A percentile compares a stretch with the other conserved stretches of the same genome.
These are phyloP conservation scores for Rhogogaster chlorosoma DNA, from an alignment of 2,888 invertebrate genomes.

Conservation along the genomic window DNA sequence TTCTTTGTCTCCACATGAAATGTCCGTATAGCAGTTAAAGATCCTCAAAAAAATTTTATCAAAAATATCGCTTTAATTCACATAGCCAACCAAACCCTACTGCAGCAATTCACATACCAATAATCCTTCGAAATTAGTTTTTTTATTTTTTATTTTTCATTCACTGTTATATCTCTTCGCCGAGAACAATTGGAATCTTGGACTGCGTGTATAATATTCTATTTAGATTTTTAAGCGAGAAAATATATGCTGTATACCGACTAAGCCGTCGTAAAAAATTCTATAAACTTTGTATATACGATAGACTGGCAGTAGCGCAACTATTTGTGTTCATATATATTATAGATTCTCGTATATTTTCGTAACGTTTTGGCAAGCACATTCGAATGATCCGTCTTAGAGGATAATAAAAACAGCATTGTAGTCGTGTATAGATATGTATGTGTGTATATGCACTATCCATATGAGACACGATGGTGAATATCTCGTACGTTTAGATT, in stretches of 20 bases:
- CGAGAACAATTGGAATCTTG: not conserved
- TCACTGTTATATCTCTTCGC: not conserved
- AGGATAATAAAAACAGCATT: conserved; percentile 31
- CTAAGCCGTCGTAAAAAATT: not conserved
- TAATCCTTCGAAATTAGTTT: not conserved
- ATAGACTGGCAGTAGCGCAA: conserved; percentile 22
- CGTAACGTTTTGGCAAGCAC: conserved; percentile 41
- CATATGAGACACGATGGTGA: not conserved
- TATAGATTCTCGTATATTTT: conserved; percentile 29
- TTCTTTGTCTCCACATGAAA: too few species aligned
- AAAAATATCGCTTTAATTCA: not conserved
- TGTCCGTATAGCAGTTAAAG: too few species aligned
- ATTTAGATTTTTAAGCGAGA: not conserved
- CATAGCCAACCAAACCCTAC: not conserved
- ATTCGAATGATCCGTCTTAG: conserved; percentile 27
- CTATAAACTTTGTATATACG: conserved; percentile 21
- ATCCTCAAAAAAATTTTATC: too few species aligned
- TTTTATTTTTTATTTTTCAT: not conserved
- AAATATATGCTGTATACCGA: not conserved
- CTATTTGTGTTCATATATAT: not conserved
- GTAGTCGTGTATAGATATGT: not conserved
- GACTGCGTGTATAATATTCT: not conserved
- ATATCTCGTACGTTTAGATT: not conserved
- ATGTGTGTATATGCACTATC: not conserved
- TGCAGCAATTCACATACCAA: not conserved